Evolutionary conservation across 2,113 vertebrate species (phyloP).

Genomic region (Dicrurus megarhynchus): DNA sequence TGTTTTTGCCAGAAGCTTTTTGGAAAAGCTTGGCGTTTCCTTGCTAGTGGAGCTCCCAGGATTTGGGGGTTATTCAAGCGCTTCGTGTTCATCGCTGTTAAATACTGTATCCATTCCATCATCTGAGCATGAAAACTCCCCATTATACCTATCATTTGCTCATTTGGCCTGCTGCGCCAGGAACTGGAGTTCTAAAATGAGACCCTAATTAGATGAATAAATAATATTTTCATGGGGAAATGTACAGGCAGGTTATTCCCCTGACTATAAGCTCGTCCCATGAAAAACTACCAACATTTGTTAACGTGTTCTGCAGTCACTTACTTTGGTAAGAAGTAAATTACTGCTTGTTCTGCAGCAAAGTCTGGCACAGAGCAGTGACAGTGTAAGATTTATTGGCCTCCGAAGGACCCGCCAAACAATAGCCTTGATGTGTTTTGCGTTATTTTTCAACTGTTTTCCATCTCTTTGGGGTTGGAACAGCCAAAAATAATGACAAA

Average conservation of each 20-base stretch:
- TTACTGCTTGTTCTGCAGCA: background rate
- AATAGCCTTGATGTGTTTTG: slow-evolving; percentile 15
- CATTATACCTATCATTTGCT: background rate
- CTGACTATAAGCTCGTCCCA: background rate
- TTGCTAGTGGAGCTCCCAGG: background rate
- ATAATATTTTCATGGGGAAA: background rate
- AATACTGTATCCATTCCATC: background rate
- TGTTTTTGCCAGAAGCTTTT: background rate
- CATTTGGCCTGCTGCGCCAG: background rate
- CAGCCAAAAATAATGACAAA: slow-evolving; percentile 42
- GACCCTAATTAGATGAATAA: background rate
- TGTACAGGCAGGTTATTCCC: background rate
- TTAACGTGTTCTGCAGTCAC: background rate
- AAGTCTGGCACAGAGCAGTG: background rate
- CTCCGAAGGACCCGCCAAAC: background rate
- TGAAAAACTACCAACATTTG: background rate
- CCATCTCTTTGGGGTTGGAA: background rate
- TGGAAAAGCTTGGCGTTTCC: background rate
- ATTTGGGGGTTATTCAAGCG: background rate
- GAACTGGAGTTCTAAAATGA: background rate
- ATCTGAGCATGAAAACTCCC: background rate
- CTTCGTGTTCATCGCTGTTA: background rate
- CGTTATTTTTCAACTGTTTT: slow-evolving; percentile 4
- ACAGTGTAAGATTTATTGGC: background rate
- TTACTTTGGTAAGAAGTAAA: background rate